Evolutionary conservation across 2,797 vertebrate genomes (phyloP).

Genomic region (Botia almorhae): DNA sequence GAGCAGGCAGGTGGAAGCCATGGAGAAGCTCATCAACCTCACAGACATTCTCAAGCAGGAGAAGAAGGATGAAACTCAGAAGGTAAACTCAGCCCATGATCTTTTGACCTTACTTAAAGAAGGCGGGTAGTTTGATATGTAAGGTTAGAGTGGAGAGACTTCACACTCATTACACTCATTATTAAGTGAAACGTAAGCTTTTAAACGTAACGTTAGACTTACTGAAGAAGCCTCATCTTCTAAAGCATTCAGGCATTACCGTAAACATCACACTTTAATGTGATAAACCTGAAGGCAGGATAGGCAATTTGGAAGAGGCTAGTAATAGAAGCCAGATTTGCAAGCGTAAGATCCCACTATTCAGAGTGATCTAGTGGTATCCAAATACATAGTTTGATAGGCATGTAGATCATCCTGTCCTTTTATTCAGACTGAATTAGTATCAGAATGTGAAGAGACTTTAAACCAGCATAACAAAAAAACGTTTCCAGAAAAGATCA

Average conservation of each 20-base stretch:
- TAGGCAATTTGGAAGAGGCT: too few species aligned
- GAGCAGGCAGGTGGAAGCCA: slow-evolving; percentile 94
- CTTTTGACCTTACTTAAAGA: neutral
- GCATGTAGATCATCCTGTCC: too few species aligned
- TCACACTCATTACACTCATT: neutral
- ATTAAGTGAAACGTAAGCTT: slow-evolving; percentile 18
- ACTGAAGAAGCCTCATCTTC: neutral
- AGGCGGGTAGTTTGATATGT: neutral
- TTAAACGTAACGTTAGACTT: neutral
- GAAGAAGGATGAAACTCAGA: slow-evolving; percentile 98
- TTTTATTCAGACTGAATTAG: too few species aligned
- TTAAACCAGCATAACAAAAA: too few species aligned
- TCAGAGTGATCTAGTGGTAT: too few species aligned
- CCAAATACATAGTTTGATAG: too few species aligned
- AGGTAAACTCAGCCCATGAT: slow-evolving; percentile 75
- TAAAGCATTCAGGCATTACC: neutral
- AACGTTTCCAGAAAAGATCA: too few species aligned
- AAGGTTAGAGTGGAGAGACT: slow-evolving; percentile 12
- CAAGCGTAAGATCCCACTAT: too few species aligned
- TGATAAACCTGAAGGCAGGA: too few species aligned
- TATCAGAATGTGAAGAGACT: too few species aligned
- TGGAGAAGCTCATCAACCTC: slow-evolving; percentile 98
- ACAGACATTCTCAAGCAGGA: slow-evolving; percentile 98
- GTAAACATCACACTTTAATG: slow-evolving; percentile 4
- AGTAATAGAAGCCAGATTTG: too few species aligned